phyloP scores from a whole-genome alignment of 2,797 vertebrate species.

The Phataginus tricuspis region DNA sequence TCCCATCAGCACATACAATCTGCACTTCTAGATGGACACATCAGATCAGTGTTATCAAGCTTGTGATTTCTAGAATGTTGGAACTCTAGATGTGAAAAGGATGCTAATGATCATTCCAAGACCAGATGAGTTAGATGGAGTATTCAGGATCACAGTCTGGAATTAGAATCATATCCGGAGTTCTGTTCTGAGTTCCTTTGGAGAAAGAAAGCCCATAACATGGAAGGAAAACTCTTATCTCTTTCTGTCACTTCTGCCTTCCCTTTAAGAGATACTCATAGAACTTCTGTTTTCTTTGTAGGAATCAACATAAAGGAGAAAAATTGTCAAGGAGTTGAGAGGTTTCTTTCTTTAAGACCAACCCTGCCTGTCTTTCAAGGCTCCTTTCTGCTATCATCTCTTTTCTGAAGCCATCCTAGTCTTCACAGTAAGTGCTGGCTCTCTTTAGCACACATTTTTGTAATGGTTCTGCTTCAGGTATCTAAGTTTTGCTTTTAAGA shows the following conservation, averaged over 20 bases:
- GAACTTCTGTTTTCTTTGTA: background rate
- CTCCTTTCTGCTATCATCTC: background rate
- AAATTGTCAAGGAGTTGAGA: background rate
- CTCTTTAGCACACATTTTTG: background rate
- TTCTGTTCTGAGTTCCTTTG: constrained; percentile 4
- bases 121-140: background rate
- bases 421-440: background rate
- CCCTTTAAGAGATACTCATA: background rate
- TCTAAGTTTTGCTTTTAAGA: background rate
- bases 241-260: background rate
- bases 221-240: background rate
- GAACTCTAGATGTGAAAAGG: background rate
- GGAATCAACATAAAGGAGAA: background rate
- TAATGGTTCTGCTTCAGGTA: background rate
- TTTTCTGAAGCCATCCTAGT: background rate
- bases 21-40: background rate
- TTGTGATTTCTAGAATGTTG: background rate
- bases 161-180: background rate
- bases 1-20: background rate
- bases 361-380: background rate
- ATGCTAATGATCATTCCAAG: background rate
- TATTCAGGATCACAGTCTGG: background rate
- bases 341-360: background rate
- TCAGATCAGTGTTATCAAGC: background rate
- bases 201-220: background rate